Percentiles rank a stretch among this genome's conserved stretches.
phyloP scores from a whole-genome alignment of 2,797 vertebrate genomes.

The Hydrocynus forskahlii region DNA sequence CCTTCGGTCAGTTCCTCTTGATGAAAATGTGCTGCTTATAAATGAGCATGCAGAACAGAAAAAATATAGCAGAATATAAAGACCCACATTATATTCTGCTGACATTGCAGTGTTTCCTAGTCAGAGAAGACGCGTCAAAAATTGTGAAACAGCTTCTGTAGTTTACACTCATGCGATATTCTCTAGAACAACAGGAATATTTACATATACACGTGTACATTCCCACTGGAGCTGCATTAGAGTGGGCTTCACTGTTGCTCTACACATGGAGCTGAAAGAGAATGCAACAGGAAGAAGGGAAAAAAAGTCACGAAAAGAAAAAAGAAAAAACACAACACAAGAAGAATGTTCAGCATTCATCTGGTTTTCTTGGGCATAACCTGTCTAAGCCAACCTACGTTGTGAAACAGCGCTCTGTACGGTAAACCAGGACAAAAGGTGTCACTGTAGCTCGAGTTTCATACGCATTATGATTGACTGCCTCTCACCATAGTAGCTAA shows the following conservation, averaged over 20 bases:
- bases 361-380: background rate
- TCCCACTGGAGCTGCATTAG: background rate
- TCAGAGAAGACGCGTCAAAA: no score
- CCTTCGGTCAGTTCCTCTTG: background rate
- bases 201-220: background rate
- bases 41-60: background rate
- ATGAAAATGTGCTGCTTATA: conserved; percentile 16
- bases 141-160: no score
- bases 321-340: background rate
- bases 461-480: background rate
- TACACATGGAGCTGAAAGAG: background rate
- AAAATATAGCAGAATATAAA: no score
- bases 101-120: no score
- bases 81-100: no score
- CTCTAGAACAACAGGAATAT: no score
- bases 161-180: no score
- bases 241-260: background rate
- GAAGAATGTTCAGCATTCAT: background rate
- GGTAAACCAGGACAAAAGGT: background rate
- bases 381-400: background rate
- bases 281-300: background rate
- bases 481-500: conserved; percentile 6
- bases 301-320: background rate
- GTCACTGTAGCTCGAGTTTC: background rate
- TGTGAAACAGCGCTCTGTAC: background rate